Base-by-base conservation (phyloP, 1,140 invertebrate species). In the Drosophila obscura region DNA sequence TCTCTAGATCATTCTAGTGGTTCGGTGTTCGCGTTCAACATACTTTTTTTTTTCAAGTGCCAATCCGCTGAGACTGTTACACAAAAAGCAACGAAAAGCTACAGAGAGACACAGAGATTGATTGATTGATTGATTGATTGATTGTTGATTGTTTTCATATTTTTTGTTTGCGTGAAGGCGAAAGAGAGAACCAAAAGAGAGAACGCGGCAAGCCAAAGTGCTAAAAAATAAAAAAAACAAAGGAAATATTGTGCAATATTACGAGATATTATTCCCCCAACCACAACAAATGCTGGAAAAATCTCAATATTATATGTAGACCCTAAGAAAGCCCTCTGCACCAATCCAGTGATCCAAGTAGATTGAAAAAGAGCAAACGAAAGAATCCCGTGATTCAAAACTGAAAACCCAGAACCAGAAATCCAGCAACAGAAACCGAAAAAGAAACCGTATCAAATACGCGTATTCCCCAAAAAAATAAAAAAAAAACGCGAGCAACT, bases 61-160 rank as follows among this genome's bases (percentile, higher is more conserved):
- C 39, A 45, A 24, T 43, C 64, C 8, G 31, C 31, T 31, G 31
- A 31, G 31, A 31, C 31, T 31, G 31, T 31, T 31, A 31, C 31
- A 31, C 8, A 31, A 31, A 31, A 31, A 24, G 7, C n/a, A 64
- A 68, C 28, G 41, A 73, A 45, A 60, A 48, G 46, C 49, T 49
- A 22, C 31, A 48, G n/a, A 35, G n/a, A 45, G 24, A 26, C 22
- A 7, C 15, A 35, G 15, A 31, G 8, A 48, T 61, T 45, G 31
- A 46, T 46, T 48, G 64, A 49, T 62, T 45, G 31, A 41, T 62
- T 45, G 31, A 31, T 50, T 49, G 26, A 26, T 50, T 50, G 59
- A 63, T 66, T 66, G 63, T 66, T 66, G 64, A 66, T 66, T 66
- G 64, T 66, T 66, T 66, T 66, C 61, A 51, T 66, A 39, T 13